These are phyloP conservation scores for Calliphora vicina DNA, from an alignment of 1,140 invertebrate genomes.

Conservation along the genomic window DNA sequence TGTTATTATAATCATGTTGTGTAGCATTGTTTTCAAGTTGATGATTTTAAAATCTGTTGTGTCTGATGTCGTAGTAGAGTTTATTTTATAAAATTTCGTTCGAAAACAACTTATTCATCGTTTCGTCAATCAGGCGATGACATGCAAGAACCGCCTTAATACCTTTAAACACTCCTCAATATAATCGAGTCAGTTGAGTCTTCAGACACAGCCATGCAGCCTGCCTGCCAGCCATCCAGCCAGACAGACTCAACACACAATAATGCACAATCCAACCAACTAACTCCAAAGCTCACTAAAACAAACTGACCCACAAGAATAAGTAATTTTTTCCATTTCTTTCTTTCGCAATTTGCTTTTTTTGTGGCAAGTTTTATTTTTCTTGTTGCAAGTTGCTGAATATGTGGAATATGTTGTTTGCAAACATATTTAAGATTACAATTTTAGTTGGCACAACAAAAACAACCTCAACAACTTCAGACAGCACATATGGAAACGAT, in stretches of 20 bases:
- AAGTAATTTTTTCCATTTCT: neutral
- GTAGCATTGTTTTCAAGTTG: conserved; percentile 5
- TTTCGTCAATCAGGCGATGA: conserved; percentile 58
- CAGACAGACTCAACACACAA: neutral
- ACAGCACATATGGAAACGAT: conserved; percentile 18
- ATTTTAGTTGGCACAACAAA: no score
- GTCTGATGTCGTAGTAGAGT: neutral
- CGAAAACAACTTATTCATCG: conserved; percentile 48
- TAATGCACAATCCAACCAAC: neutral
- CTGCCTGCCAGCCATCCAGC: no score
- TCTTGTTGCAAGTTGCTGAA: neutral
- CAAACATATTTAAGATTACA: conserved; percentile 7
- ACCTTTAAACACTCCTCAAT: conserved; percentile 34
- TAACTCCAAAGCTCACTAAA: neutral
- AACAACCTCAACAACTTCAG: no score
- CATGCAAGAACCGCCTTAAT: conserved; percentile 55
- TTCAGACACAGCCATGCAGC: no score
- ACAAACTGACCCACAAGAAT: neutral
- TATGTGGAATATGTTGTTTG: conserved; percentile 6
- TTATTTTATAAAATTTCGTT: conserved; percentile 30
- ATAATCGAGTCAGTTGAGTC: neutral
- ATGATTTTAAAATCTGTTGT: neutral
- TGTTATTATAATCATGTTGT: conserved; percentile 25
- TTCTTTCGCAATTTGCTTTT: neutral
- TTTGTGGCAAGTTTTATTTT: neutral